Base-by-base conservation (phyloP, 2,888 invertebrate species). In the Pristionchus fissidentatus region DNA sequence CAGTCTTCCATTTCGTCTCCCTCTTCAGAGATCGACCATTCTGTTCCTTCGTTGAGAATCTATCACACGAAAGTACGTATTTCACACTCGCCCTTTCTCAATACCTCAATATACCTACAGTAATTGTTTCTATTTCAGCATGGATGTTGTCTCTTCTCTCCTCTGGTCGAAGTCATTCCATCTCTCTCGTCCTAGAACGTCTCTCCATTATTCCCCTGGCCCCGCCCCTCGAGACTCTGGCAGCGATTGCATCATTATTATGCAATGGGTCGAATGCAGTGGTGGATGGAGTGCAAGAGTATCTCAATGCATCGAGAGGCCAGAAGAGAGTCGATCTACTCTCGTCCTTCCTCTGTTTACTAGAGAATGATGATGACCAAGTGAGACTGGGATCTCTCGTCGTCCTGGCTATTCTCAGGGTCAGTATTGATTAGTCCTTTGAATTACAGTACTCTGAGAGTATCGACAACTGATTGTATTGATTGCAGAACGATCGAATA, bases 191-290 rank as follows among this genome's bases (percentile, higher is more conserved):
- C 1, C 87, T 92, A 62, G 87, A 88, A 73, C 86, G 92, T 0
- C 86, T 92, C 19, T 43, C 86, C 2, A 87, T 87, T 49, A 90
- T 92, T n/a, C 91, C 92, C n/a, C 87, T 92, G 10, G 90, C 90
- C 0, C 92, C 92, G 19, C 91, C 92, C 10, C 77, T 91, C 43
- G 91, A 92, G 43, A 90, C 90, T 10, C 85, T 92, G n/a, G 86
- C 90, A 15, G 88, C 89, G 83, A 85, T 92, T 43, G 91, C 87
- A 4, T 85, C 89, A 13, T 84, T 90, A 1, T 83, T 91, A 26
- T 80, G 87, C 29, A 79, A 66, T 66, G 66, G 66, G 38, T 84
- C 52, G 38, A 38, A 35, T 35, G 38, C 38, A 38, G 66, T 38
- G 22, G 66, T 66, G 35, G 66, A 66, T 22, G 88, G 85, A 4